Evolutionary conservation across 92 coral and sea anemone genomes (phyloP).

Genomic region (Palythoa grandiflora): DNA sequence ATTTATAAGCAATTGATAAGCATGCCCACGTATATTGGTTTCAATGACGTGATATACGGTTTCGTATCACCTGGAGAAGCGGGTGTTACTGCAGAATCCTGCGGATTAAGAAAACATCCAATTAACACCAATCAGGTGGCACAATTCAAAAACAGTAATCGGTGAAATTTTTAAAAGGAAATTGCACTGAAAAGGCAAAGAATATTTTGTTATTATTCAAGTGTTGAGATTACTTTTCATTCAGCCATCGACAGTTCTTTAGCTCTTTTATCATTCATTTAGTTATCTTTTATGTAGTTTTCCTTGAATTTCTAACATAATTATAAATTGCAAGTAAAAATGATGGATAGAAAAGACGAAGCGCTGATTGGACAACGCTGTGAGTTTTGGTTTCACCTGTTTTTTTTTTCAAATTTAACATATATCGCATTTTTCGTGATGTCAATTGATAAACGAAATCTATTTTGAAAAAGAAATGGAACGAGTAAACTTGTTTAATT

Average conservation of each 20-base stretch:
- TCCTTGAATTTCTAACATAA: slow-evolving; percentile 26
- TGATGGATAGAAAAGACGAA: slow-evolving; percentile 28
- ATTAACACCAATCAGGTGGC: slow-evolving; percentile 44
- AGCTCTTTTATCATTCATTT: neutral
- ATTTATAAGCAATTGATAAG: slow-evolving; percentile 24
- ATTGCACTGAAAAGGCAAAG: slow-evolving; percentile 19
- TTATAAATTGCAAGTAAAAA: slow-evolving; percentile 28
- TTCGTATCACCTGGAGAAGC: slow-evolving; percentile 1
- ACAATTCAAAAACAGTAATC: slow-evolving; percentile 38
- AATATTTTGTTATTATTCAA: neutral
- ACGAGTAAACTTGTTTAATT: neutral
- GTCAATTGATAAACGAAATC: neutral
- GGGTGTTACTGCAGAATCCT: slow-evolving; percentile 48
- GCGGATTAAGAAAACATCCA: slow-evolving; percentile 44
- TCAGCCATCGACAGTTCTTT: slow-evolving; percentile 9
- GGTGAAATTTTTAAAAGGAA: slow-evolving; percentile 6
- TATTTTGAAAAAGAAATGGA: neutral
- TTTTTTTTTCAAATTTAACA: neutral
- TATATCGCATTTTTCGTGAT: slow-evolving; percentile 16
- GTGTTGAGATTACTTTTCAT: neutral
- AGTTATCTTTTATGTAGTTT: neutral
- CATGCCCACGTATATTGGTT: slow-evolving; percentile 42
- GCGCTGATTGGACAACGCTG: slow-evolving; percentile 23
- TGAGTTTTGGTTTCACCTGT: slow-evolving; percentile 27
- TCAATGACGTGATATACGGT: slow-evolving; percentile 25